These are phyloP conservation scores for Euplagia quadripunctaria DNA, from an alignment of 2,888 invertebrate species.

Conservation along the genomic window DNA sequence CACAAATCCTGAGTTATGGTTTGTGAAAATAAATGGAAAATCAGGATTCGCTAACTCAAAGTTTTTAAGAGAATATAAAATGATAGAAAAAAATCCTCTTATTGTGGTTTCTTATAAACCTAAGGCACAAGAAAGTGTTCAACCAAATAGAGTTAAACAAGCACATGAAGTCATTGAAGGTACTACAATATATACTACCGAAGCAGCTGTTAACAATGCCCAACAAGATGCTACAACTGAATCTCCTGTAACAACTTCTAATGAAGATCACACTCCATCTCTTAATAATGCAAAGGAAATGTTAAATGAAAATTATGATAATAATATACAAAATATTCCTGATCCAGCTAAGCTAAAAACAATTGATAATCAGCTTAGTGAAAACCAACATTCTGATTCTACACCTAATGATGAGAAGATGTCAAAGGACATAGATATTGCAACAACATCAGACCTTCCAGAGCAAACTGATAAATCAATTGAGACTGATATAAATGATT, in stretches of 20 bases:
- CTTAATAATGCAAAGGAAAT: constrained; percentile 38
- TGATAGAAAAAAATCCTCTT: constrained; percentile 75
- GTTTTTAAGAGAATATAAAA: constrained; percentile 88
- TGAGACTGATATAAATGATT: constrained; percentile 12
- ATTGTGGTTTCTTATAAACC: constrained; percentile 66
- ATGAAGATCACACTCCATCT: constrained; percentile 49
- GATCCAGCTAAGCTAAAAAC: constrained; percentile 26
- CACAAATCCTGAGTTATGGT: constrained; percentile 88
- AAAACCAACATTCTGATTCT: constrained; percentile 19
- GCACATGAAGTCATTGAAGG: constrained; percentile 89
- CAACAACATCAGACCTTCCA: not conserved
- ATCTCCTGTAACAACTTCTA: constrained; percentile 29
- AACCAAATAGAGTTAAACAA: constrained; percentile 78
- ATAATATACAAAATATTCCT: constrained; percentile 32
- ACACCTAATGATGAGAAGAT: constrained; percentile 11
- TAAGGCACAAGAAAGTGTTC: constrained; percentile 55
- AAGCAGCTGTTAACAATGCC: constrained; percentile 50
- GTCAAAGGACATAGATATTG: not conserved
- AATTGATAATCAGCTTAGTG: constrained; percentile 20
- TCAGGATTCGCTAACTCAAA: constrained; percentile 89
- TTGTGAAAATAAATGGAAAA: constrained; percentile 89
- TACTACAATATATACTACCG: constrained; percentile 87
- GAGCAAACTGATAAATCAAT: constrained; percentile 13
- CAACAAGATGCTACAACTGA: constrained; percentile 51
- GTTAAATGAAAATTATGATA: constrained; percentile 28